Percentiles rank a stretch among this genome's conserved stretches.
These are phyloP conservation scores for Miltochrista miniata DNA, from an alignment of 2,888 invertebrate genomes.

Conservation along the genomic window DNA sequence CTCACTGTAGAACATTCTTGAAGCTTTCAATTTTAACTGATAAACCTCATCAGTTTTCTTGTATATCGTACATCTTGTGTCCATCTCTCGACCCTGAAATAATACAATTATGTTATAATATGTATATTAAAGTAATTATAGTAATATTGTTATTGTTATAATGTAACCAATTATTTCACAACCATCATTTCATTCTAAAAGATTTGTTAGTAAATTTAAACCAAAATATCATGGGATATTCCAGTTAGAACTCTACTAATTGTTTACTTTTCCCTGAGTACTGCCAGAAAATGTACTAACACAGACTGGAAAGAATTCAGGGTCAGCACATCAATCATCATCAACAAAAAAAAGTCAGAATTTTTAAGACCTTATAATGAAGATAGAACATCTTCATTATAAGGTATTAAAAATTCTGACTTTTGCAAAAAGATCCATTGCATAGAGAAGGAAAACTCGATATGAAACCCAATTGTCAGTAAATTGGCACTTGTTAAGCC, in stretches of 20 bases:
- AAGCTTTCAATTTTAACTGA: conserved; percentile 98
- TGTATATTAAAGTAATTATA: neutral
- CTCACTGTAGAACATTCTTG: conserved; percentile 95
- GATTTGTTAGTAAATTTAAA: conserved; percentile 54
- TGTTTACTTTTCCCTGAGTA: conserved; percentile 57
- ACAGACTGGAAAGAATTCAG: conserved; percentile 65
- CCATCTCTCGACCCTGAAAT: conserved; percentile 92
- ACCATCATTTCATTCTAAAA: too few species aligned
- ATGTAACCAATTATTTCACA: neutral
- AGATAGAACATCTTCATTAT: too few species aligned
- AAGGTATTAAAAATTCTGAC: neutral
- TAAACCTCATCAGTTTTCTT: conserved; percentile 99
- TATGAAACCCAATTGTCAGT: too few species aligned
- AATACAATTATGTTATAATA: conserved; percentile 2
- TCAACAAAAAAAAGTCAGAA: too few species aligned
- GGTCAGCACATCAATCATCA: too few species aligned
- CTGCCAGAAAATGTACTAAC: conserved; percentile 52
- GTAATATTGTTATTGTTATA: too few species aligned
- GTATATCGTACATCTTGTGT: conserved; percentile 98
- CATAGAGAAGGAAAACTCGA: too few species aligned
- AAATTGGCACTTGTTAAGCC: too few species aligned
- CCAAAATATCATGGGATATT: conserved; percentile 46
- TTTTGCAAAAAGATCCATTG: conserved; percentile 90
- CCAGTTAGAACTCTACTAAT: conserved; percentile 49
- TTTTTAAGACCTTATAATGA: too few species aligned